Evolutionary conservation across 2,797 vertebrate genomes (phyloP).

Genomic region (Neopelma chrysocephalum): DNA sequence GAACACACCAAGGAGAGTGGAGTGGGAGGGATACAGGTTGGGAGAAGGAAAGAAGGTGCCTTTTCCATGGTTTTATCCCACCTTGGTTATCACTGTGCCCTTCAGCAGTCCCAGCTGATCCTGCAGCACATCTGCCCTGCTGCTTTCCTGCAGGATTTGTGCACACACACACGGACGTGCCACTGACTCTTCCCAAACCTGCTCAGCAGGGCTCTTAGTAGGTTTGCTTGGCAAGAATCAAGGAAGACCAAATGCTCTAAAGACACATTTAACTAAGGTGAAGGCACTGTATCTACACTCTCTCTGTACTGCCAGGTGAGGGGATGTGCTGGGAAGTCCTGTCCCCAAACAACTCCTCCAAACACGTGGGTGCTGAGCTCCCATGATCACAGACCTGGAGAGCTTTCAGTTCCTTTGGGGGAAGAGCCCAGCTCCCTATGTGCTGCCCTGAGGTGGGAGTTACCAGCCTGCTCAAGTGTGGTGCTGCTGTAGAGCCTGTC

Average conservation of each 20-base stretch:
- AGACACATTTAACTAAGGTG: not conserved
- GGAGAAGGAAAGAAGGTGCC: not conserved
- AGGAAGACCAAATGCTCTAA: not conserved
- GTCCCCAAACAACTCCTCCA: not conserved
- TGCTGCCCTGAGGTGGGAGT: not conserved
- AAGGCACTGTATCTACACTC: not conserved
- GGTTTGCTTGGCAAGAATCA: not conserved
- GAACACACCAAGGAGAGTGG: not conserved
- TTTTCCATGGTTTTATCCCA: not conserved
- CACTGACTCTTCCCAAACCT: not conserved
- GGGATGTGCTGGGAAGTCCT: not conserved
- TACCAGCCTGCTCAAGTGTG: not conserved
- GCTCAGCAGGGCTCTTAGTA: not conserved
- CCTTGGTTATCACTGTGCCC: not conserved
- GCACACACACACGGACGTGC: too few relatives aligned
- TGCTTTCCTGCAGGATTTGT: not conserved
- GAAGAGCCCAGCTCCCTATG: not conserved
- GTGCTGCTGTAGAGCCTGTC: not conserved
- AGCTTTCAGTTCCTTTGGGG: not conserved
- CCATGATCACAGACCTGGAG: not conserved
- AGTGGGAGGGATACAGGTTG: not conserved
- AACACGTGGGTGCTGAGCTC: not conserved
- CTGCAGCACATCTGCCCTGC: not conserved
- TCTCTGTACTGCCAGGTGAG: not conserved
- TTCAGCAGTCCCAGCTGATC: not conserved